Evolutionary conservation across 2,888 invertebrate species (phyloP), one percentile per base, ranked within the genome.

Genomic region (Psylliodes chrysocephalus): DNA sequence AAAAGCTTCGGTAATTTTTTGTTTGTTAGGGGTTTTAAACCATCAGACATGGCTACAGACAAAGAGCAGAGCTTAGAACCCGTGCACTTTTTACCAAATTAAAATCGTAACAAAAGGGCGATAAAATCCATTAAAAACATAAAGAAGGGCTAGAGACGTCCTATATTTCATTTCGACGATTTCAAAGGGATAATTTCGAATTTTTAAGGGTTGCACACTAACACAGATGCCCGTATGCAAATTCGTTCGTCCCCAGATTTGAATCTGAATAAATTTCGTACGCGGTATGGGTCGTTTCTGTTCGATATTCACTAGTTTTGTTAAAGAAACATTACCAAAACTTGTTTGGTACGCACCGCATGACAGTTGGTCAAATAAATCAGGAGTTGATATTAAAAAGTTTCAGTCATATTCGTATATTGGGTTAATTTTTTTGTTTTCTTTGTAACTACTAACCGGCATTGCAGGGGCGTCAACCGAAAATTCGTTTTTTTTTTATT

Each of bases 71-170:
- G 46, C 35, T 49, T 28, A 18, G 38, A 59, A 28, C 59, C 59
- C 49, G 12, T 44, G 64, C 59, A 66, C 64, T 69, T 68, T 56
- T 68, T 66, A 66, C 69, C 68, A 73, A 73, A 73, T 75, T 74
- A 74, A 73, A 74, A 71, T 72, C 67, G 59, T 62, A 71, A 76
- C 74, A 75, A 76, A 75, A 75, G 76, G 76, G 76, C 72, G 76
- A 76, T 76, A 75, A 76, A 73, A 76, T 72, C 76, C 74, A 76
- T 76, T 76, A 76, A 76, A 76, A 74, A 64, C 70, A 74, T 74
- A 75, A 76, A 75, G 75, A 73, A 73, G 73, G 73, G 74, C 69
- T 54, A 64, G 68, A 64, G 60, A 64, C 64, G 63, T 70, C 64
- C 67, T 67, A 70, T 70, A 70, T 68, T 67, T 70, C 69, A 69